phyloP scores from a whole-genome alignment of 2,113 vertebrate species.

The Chiloscyllium plagiosum region DNA sequence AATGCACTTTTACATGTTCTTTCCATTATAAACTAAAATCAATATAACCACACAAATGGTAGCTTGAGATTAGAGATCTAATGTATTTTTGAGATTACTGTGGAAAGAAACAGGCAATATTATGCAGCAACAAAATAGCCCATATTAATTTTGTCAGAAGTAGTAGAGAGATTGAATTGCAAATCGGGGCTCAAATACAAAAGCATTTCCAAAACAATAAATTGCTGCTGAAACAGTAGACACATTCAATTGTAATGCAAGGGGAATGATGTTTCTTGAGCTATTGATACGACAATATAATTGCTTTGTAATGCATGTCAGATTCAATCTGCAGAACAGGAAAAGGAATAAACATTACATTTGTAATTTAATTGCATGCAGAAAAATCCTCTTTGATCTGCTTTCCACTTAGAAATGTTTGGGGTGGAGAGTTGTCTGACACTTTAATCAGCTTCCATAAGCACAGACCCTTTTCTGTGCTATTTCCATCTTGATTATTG shows the following conservation, averaged over 20 bases:
- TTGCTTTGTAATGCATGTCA: background rate
- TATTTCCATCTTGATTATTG: too few species aligned
- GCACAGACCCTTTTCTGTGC: background rate
- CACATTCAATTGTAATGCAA: background rate
- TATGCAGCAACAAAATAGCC: background rate
- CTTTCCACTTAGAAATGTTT: background rate
- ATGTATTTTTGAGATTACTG: background rate
- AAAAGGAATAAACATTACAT: slow-evolving; percentile 7
- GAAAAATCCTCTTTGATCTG: background rate
- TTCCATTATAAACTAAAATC: background rate
- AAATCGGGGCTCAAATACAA: background rate
- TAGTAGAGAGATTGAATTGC: background rate
- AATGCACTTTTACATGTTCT: background rate
- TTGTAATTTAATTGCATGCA: slow-evolving; percentile 12
- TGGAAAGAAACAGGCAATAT: background rate
- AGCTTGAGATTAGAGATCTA: background rate
- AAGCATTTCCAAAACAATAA: background rate
- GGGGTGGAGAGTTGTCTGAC: background rate
- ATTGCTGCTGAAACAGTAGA: background rate
- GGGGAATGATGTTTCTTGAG: background rate
- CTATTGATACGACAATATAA: background rate
- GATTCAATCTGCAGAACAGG: background rate
- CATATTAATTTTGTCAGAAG: background rate
- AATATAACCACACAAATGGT: background rate
- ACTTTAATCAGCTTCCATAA: background rate